A percentile compares a stretch with the other conserved stretches of the same genome.
These are phyloP conservation scores for Cheilosia variabilis DNA, from an alignment of 2,888 invertebrate genomes.

Conservation along the genomic window DNA sequence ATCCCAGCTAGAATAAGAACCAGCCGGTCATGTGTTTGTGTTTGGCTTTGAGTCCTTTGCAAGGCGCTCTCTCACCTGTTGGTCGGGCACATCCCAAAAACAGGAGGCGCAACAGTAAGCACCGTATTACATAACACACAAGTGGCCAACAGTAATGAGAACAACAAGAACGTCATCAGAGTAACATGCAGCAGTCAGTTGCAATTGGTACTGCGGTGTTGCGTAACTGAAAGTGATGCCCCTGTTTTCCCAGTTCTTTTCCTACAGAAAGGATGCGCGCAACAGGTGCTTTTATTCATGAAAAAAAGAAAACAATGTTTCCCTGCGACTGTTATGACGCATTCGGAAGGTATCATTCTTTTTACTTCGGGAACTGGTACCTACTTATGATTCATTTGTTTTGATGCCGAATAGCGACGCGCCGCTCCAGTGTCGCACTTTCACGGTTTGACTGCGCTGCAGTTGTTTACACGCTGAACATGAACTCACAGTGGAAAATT, in stretches of 20 bases:
- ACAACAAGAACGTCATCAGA: constrained; percentile 13
- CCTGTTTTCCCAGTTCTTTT: constrained; percentile 3
- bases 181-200: constrained; percentile 38
- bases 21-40: not conserved
- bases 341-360: constrained; percentile 33
- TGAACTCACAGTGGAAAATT: constrained; percentile 8
- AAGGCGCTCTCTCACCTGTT: constrained; percentile 59
- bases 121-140: constrained; percentile 43
- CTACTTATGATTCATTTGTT: constrained; percentile 69
- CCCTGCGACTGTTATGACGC: constrained; percentile 12
- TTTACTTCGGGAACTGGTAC: constrained; percentile 1
- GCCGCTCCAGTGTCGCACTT: constrained; percentile 35
- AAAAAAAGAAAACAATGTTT: not conserved
- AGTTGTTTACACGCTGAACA: constrained; percentile 46
- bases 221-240: constrained; percentile 16
- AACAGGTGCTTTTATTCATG: constrained; percentile 39
- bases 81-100: constrained; percentile 31
- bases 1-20: not conserved
- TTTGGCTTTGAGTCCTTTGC: constrained; percentile 32
- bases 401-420: constrained; percentile 25
- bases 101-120: not conserved
- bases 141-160: constrained; percentile 26
- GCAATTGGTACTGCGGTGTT: constrained; percentile 35
- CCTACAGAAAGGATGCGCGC: constrained; percentile 31
- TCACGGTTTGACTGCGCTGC: constrained; percentile 22